Evolutionary conservation across 2,797 vertebrate genomes (phyloP).

Genomic region (Chloroceryle amazona): DNA sequence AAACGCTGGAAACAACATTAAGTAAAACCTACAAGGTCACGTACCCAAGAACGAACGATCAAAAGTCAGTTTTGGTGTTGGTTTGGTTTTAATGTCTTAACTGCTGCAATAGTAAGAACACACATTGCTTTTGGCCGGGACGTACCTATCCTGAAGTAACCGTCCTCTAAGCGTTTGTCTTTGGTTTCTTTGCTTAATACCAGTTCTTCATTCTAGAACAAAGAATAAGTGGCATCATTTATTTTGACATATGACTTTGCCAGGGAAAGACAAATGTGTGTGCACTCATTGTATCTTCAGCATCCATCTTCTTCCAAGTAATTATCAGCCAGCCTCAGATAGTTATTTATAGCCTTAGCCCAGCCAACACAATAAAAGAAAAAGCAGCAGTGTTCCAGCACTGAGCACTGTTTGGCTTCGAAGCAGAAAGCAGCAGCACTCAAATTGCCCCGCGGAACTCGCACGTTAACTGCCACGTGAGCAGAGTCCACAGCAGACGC

Average conservation of each 20-base stretch:
- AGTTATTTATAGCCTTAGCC: not conserved
- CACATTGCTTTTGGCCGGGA: not conserved
- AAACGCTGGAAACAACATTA: not conserved
- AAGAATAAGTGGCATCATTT: not conserved
- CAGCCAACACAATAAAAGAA: not conserved
- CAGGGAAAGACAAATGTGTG: not conserved
- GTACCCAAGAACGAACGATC: not conserved
- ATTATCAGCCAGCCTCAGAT: not conserved
- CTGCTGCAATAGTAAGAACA: not conserved
- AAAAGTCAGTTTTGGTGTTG: not conserved
- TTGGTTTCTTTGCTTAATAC: slow-evolving; percentile 89
- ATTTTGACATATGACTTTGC: not conserved
- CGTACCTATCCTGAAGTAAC: slow-evolving; percentile 94
- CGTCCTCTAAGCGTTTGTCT: slow-evolving; percentile 93
- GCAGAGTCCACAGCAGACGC: not conserved
- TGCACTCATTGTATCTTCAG: not conserved
- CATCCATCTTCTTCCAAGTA: not conserved
- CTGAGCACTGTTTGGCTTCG: not conserved
- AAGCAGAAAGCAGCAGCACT: not conserved
- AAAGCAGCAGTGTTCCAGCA: not conserved
- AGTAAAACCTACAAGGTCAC: not conserved
- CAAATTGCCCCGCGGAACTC: not conserved
- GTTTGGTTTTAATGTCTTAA: not conserved
- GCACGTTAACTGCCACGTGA: not conserved
- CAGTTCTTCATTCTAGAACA: slow-evolving; percentile 81